Base-by-base conservation (phyloP, 2,888 invertebrate genomes). In the Agrochola lota region DNA sequence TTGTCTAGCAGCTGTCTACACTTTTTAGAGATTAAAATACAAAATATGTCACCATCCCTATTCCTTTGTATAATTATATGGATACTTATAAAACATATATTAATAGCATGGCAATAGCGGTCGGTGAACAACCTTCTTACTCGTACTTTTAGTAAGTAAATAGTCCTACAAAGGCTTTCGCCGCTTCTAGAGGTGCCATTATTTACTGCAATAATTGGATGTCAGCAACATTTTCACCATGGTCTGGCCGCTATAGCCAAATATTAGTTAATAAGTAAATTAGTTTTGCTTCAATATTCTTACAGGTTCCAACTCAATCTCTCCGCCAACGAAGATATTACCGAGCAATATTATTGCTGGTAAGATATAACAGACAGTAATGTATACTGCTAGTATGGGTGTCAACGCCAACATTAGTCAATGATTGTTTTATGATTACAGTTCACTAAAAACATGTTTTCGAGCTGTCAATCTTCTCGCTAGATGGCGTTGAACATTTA, bases 401-500 rank as follows among this genome's bases (percentile, higher is more conserved):
- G 55, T 55, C 55, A 23, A 23, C 55, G 11, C 23, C 23, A 55
- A 11, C 55, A 55, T 55, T 4, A 23, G 11, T 55, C 11, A 55
- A 1, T 11, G 55, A 23, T 23, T 9, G 9, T n/a, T 57, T n/a
- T 57, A 55, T n/a, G n/a, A 57, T 55, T n/a, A n/a, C 23, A n/a
- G n/a, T 55, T 55, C 55, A 55, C 2, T 23, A 55, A 23, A 55
- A 55, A 23, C 23, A 55, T 23, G 55, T 4, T 49, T 71, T 57
- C n/a, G n/a, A n/a, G 57, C 26, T n/a, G 3, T 20, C 3, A 17
- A 23, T 20, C 0, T n/a, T n/a, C 15, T 49, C 30, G 23, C 9
- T 52, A 75, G 76, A 75, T 75, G 77, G 76, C 67, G 52, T 57
- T n/a, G 57, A 57, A n/a, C 12, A 57, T 57, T 12, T n/a, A 57